Evolutionary conservation across 2,797 vertebrate genomes (phyloP).

Genomic region (Amniataba percoides): DNA sequence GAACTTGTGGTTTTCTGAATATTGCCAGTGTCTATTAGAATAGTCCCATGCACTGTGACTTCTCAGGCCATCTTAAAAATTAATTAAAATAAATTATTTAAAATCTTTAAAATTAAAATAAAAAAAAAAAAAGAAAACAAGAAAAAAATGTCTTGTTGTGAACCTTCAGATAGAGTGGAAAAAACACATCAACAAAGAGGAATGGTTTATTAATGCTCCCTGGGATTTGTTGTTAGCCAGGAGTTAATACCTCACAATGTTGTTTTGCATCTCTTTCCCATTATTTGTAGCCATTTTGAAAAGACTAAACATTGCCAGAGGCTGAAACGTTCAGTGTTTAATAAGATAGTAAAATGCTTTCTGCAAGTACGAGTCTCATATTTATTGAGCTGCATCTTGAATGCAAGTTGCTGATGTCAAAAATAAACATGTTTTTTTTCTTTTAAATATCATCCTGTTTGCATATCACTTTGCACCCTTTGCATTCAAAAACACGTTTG

Average conservation of each 20-base stretch:
- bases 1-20: not conserved
- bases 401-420: constrained; percentile 18
- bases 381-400: constrained; percentile 38
- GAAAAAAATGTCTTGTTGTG: not conserved
- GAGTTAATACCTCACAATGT: constrained; percentile 40
- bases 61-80: no score
- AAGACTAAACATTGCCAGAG: constrained; percentile 49
- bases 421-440: constrained; percentile 18
- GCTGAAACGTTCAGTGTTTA: constrained; percentile 30
- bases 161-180: constrained; percentile 7
- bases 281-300: constrained; percentile 50
- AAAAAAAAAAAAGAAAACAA: no score
- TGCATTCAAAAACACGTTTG: not conserved
- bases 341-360: constrained; percentile 37
- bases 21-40: not conserved
- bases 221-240: constrained; percentile 51
- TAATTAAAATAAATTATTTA: no score
- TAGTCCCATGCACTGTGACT: no score
- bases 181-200: constrained; percentile 12
- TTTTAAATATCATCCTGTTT: constrained; percentile 13
- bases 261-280: constrained; percentile 54
- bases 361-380: constrained; percentile 14
- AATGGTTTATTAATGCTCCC: constrained; percentile 51
- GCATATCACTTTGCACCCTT: no score
- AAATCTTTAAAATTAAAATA: no score